Evolutionary conservation across 1,140 invertebrate genomes (phyloP).

Genomic region (Diploscapter pachys): DNA sequence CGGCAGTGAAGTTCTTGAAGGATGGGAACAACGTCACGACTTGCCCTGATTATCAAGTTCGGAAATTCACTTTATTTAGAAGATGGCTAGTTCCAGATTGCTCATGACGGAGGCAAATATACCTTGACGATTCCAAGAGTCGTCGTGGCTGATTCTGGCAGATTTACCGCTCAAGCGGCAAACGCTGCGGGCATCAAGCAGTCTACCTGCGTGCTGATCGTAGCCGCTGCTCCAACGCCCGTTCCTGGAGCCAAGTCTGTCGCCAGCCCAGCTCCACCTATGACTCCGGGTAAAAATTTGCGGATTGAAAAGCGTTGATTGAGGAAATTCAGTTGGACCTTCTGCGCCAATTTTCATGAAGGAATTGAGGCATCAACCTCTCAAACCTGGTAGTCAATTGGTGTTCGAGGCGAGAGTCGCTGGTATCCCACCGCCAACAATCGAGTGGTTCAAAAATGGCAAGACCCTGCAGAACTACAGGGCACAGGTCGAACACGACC

Average conservation of each 20-base stretch:
- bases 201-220: conserved; percentile 57
- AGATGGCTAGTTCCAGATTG: conserved; percentile 37
- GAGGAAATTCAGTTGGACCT: conserved; percentile 39
- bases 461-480: conserved; percentile 63
- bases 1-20: conserved; percentile 49
- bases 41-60: conserved; percentile 55
- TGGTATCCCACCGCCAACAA: conserved; percentile 44
- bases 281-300: conserved; percentile 35
- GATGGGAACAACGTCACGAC: conserved; percentile 56
- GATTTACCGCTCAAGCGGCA: conserved; percentile 57
- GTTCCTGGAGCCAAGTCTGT: conserved; percentile 54
- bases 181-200: conserved; percentile 57
- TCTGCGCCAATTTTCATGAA: conserved; percentile 55
- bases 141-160: conserved; percentile 50
- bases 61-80: neutral
- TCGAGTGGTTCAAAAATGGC: conserved; percentile 89
- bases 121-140: conserved; percentile 42
- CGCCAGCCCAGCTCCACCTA: conserved; percentile 51
- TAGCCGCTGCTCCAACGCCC: conserved; percentile 57
- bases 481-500: conserved; percentile 63
- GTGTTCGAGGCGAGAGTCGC: conserved; percentile 54
- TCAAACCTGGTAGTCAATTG: conserved; percentile 41
- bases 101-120: conserved; percentile 46
- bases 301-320: no score
- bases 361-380: conserved; percentile 52